A percentile compares a stretch with the other conserved stretches of the same genome.
phyloP scores from a whole-genome alignment of 2,888 invertebrate genomes.

The Erebia aethiops region DNA sequence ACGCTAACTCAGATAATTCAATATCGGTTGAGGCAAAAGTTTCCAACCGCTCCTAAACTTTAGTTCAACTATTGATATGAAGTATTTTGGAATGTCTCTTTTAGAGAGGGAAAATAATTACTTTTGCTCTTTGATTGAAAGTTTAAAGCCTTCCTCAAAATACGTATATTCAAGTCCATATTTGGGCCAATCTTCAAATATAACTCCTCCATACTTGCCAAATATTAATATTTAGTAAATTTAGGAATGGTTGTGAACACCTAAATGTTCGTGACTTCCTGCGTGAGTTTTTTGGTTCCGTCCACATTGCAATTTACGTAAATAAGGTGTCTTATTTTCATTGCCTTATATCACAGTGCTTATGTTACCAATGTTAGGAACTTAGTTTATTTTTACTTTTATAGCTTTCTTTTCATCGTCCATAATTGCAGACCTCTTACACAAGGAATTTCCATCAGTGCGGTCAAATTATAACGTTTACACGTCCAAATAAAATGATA shows the following conservation, averaged over 20 bases:
- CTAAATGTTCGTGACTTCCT: not conserved
- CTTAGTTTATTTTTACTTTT: no score
- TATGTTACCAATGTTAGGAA: not conserved
- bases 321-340: conserved; percentile 1
- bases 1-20: conserved; percentile 71
- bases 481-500: no score
- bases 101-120: not conserved
- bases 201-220: no score
- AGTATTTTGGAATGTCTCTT: conserved; percentile 23
- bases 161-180: no score
- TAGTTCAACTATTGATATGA: conserved; percentile 37
- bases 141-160: not conserved
- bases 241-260: not conserved
- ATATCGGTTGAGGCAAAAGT: conserved; percentile 66
- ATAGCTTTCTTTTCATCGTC: not conserved
- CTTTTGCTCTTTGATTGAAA: not conserved
- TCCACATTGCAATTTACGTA: not conserved
- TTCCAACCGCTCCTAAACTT: conserved; percentile 67
- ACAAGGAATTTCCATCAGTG: no score
- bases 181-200: no score
- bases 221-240: no score
- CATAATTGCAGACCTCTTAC: no score
- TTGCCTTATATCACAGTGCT: not conserved
- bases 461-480: no score
- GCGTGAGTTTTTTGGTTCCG: not conserved